A percentile compares a stretch with the other conserved stretches of the same genome.
Conservation (phyloP, 2,113 vertebrate species). For the Trogon melanurus region DNA sequence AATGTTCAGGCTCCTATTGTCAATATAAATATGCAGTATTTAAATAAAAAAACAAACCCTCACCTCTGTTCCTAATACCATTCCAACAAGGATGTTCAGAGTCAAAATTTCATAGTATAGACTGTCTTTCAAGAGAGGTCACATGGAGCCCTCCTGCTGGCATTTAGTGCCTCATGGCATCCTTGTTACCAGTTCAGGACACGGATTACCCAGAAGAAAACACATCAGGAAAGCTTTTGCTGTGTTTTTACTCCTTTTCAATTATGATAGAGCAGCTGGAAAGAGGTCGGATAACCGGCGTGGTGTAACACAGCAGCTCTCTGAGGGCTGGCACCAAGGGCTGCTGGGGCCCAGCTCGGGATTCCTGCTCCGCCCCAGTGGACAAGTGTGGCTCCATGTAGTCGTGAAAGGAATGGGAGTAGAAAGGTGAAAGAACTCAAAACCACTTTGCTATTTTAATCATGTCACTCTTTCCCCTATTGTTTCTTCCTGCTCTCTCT, state of each 20-base stretch:
- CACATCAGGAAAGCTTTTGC: background rate
- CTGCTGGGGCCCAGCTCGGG: background rate
- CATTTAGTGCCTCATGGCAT: background rate
- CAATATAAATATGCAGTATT: conserved; percentile 42
- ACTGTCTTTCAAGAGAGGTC: background rate
- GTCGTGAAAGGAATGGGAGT: background rate
- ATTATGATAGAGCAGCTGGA: background rate
- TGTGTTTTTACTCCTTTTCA: background rate
- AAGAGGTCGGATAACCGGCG: fast-evolving
- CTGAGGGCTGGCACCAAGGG: background rate
- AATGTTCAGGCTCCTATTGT: background rate
- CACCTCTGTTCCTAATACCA: background rate
- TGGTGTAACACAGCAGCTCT: background rate
- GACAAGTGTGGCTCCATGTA: background rate
- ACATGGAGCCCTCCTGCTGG: background rate
- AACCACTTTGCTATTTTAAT: background rate
- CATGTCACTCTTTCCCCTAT: background rate
- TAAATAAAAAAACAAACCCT: background rate
- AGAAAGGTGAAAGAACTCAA: background rate
- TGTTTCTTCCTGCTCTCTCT: background rate
- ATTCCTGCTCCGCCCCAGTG: background rate
- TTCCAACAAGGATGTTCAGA: background rate
- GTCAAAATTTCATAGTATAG: background rate
- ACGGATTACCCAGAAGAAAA: background rate
- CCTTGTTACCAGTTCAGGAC: background rate